Conservation (phyloP, 30 jellyfish, hydroid and myxozoan species). For the Aurelia aurita complex sp. Pacific region DNA sequence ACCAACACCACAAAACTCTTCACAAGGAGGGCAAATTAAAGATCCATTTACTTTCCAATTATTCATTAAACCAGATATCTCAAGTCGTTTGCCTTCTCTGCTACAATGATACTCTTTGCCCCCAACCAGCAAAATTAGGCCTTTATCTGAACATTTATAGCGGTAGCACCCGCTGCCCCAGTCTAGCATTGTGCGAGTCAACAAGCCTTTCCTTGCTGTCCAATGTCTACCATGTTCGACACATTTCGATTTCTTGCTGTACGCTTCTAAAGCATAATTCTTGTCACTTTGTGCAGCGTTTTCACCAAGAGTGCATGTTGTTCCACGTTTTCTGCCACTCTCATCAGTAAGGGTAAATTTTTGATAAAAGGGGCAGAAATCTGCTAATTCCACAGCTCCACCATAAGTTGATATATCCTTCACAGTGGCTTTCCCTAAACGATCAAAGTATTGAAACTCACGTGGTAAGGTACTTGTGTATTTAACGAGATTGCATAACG, state of each 20-base stretch:
- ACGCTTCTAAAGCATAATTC: slow-evolving; percentile 83
- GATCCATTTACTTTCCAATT: slow-evolving; percentile 93
- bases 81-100: slow-evolving; percentile 51
- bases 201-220: slow-evolving; percentile 86
- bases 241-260: slow-evolving; percentile 72
- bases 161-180: slow-evolving; percentile 96
- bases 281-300: slow-evolving; percentile 72
- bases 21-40: slow-evolving; percentile 88
- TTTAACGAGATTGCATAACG: slow-evolving; percentile 86
- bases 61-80: slow-evolving; percentile 70
- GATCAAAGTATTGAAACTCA: slow-evolving; percentile 85
- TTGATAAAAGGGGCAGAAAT: slow-evolving; percentile 92
- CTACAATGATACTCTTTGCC: slow-evolving; percentile 65
- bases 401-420: slow-evolving; percentile 88
- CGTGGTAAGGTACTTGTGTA: slow-evolving; percentile 76
- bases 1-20: slow-evolving; percentile 65
- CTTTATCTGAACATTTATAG: slow-evolving; percentile 69
- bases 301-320: slow-evolving; percentile 86
- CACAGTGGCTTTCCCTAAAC: slow-evolving; percentile 83
- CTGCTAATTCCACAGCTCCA: slow-evolving; percentile 97
- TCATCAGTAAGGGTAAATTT: slow-evolving; percentile 92
- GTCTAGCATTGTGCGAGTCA: slow-evolving; percentile 94
- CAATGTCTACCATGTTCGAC: slow-evolving; percentile 95
- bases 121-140: slow-evolving; percentile 53
- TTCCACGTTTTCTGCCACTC: slow-evolving; percentile 90